Evolutionary conservation across 2,113 vertebrate genomes (phyloP), one percentile per base, ranked within the genome.

Genomic region (Loxodonta africana): DNA sequence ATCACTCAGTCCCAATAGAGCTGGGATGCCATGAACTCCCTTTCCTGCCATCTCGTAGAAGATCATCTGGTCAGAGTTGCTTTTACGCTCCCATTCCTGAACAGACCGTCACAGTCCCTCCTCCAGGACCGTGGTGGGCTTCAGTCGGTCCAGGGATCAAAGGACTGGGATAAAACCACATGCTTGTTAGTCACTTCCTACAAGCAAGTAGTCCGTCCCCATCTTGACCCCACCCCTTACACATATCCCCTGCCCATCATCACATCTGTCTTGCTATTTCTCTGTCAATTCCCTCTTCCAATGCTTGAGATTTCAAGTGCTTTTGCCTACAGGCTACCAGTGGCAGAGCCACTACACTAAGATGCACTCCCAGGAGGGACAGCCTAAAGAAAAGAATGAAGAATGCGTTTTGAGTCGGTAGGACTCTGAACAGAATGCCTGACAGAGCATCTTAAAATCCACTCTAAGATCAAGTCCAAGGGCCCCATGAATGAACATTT

Each of bases 11-110:
- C 74, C 46, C 17, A 25, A 2, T 12, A 80, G 17, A 15, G 6
- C 6, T 6, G 44, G 37, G 73, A 25, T 15, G 3, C 46, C 2
- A 77, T 30, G 26, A n/a, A 94, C 98, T 98, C 83, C 98, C 98
- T 98, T 98, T 78, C 80, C 92, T 0, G 97, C 98, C 91, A 97
- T 98, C 63, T 98, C 96, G 0, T 98, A 98, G 95, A 96, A 98
- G 62, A 96, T 96, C 95, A 97, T 97, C 10, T 97, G 93, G 28
- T 98, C 97, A 71, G 88, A 98, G 95, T 97, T 98, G 82, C 97
- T 98, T 18, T 18, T 97, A 23, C 9, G 74, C 18, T 92, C 81
- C 98, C 98, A 98, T 71, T 98, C 97, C 21, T 53, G 87, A 51
- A 98, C 25, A 1, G 98, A 97, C 4, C 41, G 2, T 0, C 57